Base-by-base conservation (phyloP, 1,140 invertebrate genomes). In the Atta cephalotes region DNA sequence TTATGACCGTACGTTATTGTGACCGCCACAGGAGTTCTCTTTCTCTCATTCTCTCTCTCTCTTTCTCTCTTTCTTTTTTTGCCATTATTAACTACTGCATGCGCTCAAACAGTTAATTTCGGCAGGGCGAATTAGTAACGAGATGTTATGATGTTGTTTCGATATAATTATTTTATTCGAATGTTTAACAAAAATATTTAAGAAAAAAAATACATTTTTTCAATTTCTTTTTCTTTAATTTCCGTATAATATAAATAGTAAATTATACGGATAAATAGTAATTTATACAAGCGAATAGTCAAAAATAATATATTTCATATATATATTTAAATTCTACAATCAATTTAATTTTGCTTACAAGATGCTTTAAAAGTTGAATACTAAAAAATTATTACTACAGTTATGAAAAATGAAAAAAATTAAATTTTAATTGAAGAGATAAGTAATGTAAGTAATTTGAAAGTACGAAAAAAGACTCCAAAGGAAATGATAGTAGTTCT, bases 1-100 rank as follows among this genome's bases (percentile, higher is more conserved):
- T 89, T 86, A 87, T 90, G 76, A 85, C 68, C 21, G 78, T 56
- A 76, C 12, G 58, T 78, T 87, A 60, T 53, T 45, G 66, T 88
- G 49, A 70, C 18, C 58, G 16, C 39, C 70, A 25, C 49, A 28
- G 16, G 56, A 58, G 2, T n/a, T 71, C 5, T 35, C 5, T 35
- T 6, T 35, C 31, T 35, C 31, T 35, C 31, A 0, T 5, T 35
- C 31, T 35, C 31, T 35, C 31, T 35, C 31, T 7, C 31, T 35
- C 9, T 74, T 25, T 56, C 5, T 72, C 51, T 56, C 71, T n/a
- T n/a, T 31, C 49, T 31, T 49, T 12, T 31, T 45, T 39, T 21
- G 39, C 10, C 12, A 71, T 79, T 86, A 88, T 70, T 74, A 35
- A 10, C 31, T 31, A 14, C 28, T 45, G 18, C n/a, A 77, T 56